phyloP scores from a whole-genome alignment of 2,113 vertebrate genomes.

The Terrapene triunguis region DNA sequence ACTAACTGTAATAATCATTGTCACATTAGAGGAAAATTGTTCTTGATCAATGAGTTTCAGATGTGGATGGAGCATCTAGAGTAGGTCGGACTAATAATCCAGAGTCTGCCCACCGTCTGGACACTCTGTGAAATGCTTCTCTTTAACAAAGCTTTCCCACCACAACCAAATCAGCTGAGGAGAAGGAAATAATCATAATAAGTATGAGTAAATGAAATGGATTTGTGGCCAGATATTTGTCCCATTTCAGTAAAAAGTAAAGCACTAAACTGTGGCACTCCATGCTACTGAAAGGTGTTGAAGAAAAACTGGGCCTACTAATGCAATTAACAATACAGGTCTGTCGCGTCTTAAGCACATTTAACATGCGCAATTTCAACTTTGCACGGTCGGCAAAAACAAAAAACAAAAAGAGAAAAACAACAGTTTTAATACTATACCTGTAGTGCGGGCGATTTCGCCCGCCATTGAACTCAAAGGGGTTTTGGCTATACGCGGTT shows the following conservation, averaged over 20 bases:
- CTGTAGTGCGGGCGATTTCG: too few relatives aligned
- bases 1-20: neutral
- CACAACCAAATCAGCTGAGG: neutral
- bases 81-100: accelerated
- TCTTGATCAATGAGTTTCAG: neutral
- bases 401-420: too few relatives aligned
- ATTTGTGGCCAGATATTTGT: neutral
- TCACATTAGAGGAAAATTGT: neutral
- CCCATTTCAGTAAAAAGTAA: neutral
- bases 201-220: neutral
- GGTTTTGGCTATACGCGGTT: too few relatives aligned
- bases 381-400: too few relatives aligned
- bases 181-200: neutral
- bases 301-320: neutral
- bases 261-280: neutral
- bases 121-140: neutral
- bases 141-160: neutral
- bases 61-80: neutral
- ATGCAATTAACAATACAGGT: neutral
- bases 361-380: too few relatives aligned
- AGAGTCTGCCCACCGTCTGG: neutral
- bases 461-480: too few relatives aligned
- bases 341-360: too few relatives aligned
- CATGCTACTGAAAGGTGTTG: neutral
- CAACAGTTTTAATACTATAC: too few relatives aligned